These are phyloP conservation scores for Chaenodraco wilsoni DNA, from an alignment of 2,797 vertebrate species.

Conservation along the genomic window DNA sequence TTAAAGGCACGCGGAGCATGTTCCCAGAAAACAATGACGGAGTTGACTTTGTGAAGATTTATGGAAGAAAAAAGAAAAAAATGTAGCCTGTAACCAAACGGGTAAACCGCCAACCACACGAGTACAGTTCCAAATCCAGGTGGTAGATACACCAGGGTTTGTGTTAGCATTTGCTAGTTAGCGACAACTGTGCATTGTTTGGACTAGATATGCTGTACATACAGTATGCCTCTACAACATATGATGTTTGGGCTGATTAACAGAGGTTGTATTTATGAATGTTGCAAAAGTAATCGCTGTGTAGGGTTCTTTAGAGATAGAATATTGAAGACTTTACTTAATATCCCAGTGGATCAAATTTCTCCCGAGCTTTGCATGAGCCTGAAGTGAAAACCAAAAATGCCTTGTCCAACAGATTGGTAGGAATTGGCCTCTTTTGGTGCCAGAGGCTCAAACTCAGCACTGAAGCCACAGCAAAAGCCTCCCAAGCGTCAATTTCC, in stretches of 20 bases:
- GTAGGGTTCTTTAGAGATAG: conserved; percentile 9
- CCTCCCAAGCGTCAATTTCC: conserved; percentile 19
- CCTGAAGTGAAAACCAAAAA: conserved; percentile 9
- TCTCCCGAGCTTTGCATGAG: conserved; percentile 21
- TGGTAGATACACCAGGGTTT: background rate
- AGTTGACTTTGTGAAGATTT: background rate
- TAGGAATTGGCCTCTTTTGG: conserved; percentile 21
- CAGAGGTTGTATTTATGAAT: background rate
- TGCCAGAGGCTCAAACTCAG: conserved; percentile 25
- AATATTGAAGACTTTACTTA: background rate
- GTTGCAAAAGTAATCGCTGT: background rate
- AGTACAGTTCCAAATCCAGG: background rate
- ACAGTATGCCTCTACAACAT: too few relatives aligned
- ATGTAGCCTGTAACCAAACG: background rate
- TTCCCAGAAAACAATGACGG: background rate
- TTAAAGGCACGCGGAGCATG: conserved; percentile 1
- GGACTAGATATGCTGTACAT: too few relatives aligned
- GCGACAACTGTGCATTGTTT: too few relatives aligned
- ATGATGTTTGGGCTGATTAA: too few relatives aligned
- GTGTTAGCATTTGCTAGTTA: too few relatives aligned
- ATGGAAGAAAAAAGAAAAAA: conserved; percentile 1
- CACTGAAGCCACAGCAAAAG: conserved; percentile 3
- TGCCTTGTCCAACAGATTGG: conserved; percentile 17
- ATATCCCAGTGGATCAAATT: conserved; percentile 11
- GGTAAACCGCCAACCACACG: background rate